phyloP scores from a whole-genome alignment of 1,140 invertebrate genomes.

The Trialeurodes vaporariorum region DNA sequence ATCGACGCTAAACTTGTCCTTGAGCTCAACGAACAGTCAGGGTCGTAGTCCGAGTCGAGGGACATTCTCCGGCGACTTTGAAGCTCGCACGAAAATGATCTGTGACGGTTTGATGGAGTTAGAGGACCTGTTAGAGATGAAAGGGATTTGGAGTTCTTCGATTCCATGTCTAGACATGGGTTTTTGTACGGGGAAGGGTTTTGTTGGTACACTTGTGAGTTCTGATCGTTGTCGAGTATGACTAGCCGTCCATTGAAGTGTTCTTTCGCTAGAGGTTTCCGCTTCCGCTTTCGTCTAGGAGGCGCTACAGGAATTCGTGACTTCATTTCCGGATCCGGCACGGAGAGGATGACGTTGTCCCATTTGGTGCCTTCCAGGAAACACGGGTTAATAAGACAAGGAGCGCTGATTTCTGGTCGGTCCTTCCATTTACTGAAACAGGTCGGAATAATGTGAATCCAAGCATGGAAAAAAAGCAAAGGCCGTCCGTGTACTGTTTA shows the following conservation, averaged over 20 bases:
- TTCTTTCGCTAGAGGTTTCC: too few relatives aligned
- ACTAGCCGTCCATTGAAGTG: too few relatives aligned
- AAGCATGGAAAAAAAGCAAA: too few relatives aligned
- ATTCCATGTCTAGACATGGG: neutral
- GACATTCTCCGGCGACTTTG: neutral
- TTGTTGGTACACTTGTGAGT: neutral
- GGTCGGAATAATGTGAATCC: neutral
- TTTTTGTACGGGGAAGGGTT: neutral
- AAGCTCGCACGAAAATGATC: neutral
- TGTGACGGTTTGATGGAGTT: too few relatives aligned
- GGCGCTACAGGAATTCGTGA: conserved; percentile 3
- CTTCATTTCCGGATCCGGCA: conserved; percentile 11
- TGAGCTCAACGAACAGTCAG: neutral
- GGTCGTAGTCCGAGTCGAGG: neutral
- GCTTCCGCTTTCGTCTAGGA: conserved; percentile 4
- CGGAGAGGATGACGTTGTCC: conserved; percentile 10
- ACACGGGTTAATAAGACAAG: conserved; percentile 4
- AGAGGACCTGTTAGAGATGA: neutral
- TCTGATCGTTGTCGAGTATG: too few relatives aligned
- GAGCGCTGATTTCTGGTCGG: conserved; percentile 7
- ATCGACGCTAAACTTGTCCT: neutral
- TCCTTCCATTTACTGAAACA: conserved; percentile 7
- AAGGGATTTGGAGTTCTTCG: neutral
- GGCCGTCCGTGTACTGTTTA: too few relatives aligned
- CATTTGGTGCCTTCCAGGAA: conserved; percentile 8